phyloP scores from a whole-genome alignment of 2,797 vertebrate genomes.

The Mus spretus region DNA sequence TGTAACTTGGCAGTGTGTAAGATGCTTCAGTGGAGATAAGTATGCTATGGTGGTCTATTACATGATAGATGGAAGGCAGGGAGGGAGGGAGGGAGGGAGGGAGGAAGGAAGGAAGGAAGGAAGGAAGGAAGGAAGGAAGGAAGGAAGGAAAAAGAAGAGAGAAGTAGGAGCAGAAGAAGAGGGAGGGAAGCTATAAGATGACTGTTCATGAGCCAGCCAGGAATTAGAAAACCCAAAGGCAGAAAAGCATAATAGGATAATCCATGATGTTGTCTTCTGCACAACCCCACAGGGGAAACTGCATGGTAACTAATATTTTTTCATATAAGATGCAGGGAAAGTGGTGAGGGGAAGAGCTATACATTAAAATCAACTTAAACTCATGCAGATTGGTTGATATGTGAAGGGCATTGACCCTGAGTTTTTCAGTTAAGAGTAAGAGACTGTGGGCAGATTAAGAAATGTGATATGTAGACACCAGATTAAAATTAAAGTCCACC shows the following conservation, averaged over 20 bases:
- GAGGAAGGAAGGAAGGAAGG: too few species aligned
- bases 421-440: neutral
- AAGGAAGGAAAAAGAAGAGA: accelerated
- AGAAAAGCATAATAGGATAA: neutral
- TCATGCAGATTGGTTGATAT: neutral
- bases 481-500: neutral
- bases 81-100: neutral
- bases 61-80: neutral
- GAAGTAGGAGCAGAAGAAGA: too few species aligned
- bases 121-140: neutral
- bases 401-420: too few species aligned
- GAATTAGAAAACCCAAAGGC: neutral
- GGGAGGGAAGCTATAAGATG: neutral
- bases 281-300: neutral
- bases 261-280: neutral
- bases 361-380: neutral
- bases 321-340: neutral
- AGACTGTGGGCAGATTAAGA: neutral
- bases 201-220: neutral
- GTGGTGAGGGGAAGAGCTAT: neutral
- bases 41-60: neutral
- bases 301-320: neutral
- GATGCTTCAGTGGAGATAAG: neutral
- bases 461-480: neutral
- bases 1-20: neutral